Evolutionary conservation across 1,140 invertebrate species (phyloP), one percentile per base, ranked within the genome.

Genomic region (Aphelenchoides besseyi): DNA sequence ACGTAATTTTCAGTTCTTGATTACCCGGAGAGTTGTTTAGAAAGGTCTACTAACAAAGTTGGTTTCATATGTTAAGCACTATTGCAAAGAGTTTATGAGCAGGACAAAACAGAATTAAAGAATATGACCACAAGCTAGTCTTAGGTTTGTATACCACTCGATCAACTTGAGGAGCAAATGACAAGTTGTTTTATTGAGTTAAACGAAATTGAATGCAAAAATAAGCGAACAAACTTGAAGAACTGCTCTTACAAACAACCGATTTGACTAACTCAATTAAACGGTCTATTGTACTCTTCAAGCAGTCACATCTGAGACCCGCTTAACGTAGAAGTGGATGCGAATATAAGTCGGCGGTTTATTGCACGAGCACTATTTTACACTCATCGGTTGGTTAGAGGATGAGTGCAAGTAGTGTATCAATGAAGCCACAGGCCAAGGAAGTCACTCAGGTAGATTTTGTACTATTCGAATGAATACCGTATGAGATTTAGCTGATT

Each of bases 401-500:
- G n/a, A n/a, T n/a, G n/a, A n/a, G n/a, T n/a, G n/a, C n/a, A n/a
- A n/a, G n/a, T n/a, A n/a, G n/a, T n/a, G n/a, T n/a, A n/a, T n/a
- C 55, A 23, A 5, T 59, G 18, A 59, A 59, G 55, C 55, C 55
- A 33, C 55, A 59, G 23, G 18, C 55, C 18, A 64, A 64, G 23
- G 36, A 64, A 23, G 36, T 64, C 62, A 64, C 23, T 9, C 32
- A 64, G 62, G 62, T 64, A 64, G 23, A 32, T 29, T 64, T 57
- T n/a, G n/a, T 29, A 64, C 5, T 12, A 28, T 68, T n/a, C 8
- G 68, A 70, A 68, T n/a, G n/a, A n/a, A n/a, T n/a, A n/a, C n/a
- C n/a, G n/a, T n/a, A n/a, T n/a, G n/a, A n/a, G n/a, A n/a, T 72
- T 29, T 30, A 77, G 73, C 80, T 87, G 63, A 72, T 84, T 8